Base-by-base conservation (phyloP, 2,888 invertebrate genomes). In the Auanema freiburgensis region DNA sequence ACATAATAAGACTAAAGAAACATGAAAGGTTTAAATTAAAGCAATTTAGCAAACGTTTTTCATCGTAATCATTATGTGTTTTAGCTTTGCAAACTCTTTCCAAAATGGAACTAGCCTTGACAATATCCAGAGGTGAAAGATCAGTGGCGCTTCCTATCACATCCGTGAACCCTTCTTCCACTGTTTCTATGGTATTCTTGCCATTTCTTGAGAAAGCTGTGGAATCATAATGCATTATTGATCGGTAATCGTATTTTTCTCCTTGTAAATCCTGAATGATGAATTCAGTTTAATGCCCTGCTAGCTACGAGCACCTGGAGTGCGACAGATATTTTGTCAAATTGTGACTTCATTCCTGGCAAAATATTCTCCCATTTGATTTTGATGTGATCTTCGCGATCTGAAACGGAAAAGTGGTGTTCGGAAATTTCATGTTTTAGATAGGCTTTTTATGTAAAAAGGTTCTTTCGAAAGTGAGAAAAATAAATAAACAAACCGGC, bases 321-420 rank as follows among this genome's bases (percentile, higher is more conserved):
- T 5, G 72, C 71, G 1, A 73, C 76, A 0, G 76, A 71, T 8
- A 80, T 74, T 55, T 76, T 80, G 65, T 83, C 81, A 62, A 83
- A 83, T 55, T 83, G 83, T 6, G 77, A 77, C 63, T 79, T 77
- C 82, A 84, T 80, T 25, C 83, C 83, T 49, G 78, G 78, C 55
- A 84, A 71, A 58, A 85, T 83, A 66, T 85, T 85, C 49, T 79
- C 79, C 75, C 79, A 80, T 23, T 81, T 74, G 41, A 85, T 84
- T 5, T 69, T 74, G 50, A 86, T 85, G 65, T 84, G 84, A 24
- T 80, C 79, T 63, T 86, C 86, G 11, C 86, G 78, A 75, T 86
- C 85, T 75, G 59, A 25, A 72, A 60, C 21, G 10, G 52, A 55
- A 11, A 54, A 33, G 18, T 46, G 10, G 18, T 18, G 10, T 46